These are phyloP conservation scores for Oxygymnocypris stewartii DNA, from an alignment of 2,113 vertebrate species.

Conservation along the genomic window DNA sequence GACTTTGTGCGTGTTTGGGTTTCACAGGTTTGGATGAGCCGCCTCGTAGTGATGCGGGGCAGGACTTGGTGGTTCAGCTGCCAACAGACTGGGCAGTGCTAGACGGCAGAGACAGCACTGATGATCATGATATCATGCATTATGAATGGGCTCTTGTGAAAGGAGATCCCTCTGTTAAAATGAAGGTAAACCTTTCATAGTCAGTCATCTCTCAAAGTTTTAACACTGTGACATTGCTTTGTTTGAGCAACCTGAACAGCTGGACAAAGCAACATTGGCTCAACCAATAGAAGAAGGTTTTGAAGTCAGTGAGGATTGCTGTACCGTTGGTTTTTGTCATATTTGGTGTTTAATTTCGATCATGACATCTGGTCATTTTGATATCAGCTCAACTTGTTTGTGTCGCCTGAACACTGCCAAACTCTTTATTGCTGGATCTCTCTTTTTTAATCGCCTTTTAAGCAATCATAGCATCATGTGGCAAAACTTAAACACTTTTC, in stretches of 20 bases:
- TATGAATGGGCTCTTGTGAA: slow-evolving; percentile 88
- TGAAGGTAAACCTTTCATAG: slow-evolving; percentile 80
- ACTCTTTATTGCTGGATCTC: background rate
- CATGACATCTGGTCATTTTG: background rate
- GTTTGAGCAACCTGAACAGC: background rate
- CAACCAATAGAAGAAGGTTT: background rate
- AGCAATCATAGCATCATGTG: background rate
- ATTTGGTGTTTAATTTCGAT: too few relatives aligned
- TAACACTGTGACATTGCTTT: background rate
- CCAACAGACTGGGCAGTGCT: slow-evolving; percentile 88
- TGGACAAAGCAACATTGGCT: background rate
- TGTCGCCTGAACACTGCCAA: background rate
- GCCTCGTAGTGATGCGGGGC: slow-evolving; percentile 85
- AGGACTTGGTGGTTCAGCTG: slow-evolving; percentile 87
- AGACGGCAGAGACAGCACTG: slow-evolving; percentile 89
- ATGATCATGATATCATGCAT: slow-evolving; percentile 82
- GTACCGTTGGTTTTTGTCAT: background rate
- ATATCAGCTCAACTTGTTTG: background rate
- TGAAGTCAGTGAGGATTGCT: background rate
- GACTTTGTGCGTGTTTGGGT: background rate
- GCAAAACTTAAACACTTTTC: background rate
- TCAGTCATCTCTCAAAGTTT: background rate
- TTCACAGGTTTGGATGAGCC: slow-evolving; percentile 80
- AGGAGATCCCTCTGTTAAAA: slow-evolving; percentile 81
- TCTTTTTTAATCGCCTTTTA: background rate